Conservation (phyloP, 2,113 vertebrate genomes). For the Periophthalmodon schlosseri region DNA sequence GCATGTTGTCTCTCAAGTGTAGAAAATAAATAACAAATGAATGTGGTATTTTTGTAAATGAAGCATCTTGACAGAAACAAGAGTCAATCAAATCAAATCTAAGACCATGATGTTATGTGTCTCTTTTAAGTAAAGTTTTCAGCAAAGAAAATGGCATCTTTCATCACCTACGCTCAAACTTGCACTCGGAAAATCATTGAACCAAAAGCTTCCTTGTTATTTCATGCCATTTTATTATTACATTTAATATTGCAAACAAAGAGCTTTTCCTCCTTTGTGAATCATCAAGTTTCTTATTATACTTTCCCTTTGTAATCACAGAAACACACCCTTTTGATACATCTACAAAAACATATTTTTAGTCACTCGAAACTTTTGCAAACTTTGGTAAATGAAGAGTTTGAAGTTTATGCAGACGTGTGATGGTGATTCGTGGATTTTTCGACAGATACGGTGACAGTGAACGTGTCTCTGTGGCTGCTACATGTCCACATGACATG, state of each 20-base stretch:
- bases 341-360: not conserved
- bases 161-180: slow-evolving; percentile 1
- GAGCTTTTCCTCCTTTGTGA: not conserved
- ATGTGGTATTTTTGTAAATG: no score
- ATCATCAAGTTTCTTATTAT: not conserved
- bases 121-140: not conserved
- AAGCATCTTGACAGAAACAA: not conserved
- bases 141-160: slow-evolving; percentile 2
- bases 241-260: slow-evolving; percentile 4
- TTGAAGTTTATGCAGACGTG: not conserved
- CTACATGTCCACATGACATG: not conserved
- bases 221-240: not conserved
- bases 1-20: not conserved
- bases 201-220: not conserved
- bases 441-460: not conserved
- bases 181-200: not conserved
- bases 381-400: slow-evolving; percentile 6
- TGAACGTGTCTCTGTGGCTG: not conserved
- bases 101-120: not conserved
- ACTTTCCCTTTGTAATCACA: not conserved
- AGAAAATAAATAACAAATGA: not conserved
- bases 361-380: not conserved
- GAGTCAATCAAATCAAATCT: not conserved
- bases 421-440: not conserved
- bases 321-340: not conserved